Evolutionary conservation across 2,797 vertebrate genomes (phyloP), one percentile per base, ranked within the genome.

Genomic region (Sitta carolinensis): DNA sequence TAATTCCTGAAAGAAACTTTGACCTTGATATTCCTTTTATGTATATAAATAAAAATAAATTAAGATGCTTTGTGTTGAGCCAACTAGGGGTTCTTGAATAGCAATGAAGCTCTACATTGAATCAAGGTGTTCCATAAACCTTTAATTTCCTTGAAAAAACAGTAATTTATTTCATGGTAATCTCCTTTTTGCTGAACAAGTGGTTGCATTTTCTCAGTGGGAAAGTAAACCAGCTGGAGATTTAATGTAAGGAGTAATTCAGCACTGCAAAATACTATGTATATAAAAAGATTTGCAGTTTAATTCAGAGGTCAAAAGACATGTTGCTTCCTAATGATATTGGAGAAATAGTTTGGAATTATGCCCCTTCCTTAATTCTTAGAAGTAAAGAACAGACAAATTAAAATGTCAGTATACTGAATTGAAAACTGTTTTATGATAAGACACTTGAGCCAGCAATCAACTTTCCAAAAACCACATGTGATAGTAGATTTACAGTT

Each of bases 131-230:
- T 94, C 78, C 72, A 89, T 92, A 95, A 96, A 93, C 38, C 61
- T 95, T 91, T 90, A 94, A 91, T 95, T 96, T 97, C 92, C 90
- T 90, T 94, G 83, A 89, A 73, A 91, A 90, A 89, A 32, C 11
- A 63, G 55, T 90, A 83, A 94, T 96, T 95, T 95, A 88, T 96
- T 93, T 95, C 67, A 82, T 3, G 18, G 69, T 93, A 89, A 85
- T 92, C 82, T 95, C 78, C 66, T 89, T 96, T 95, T 90, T 97
- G 95, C 95, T 97, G 94, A 97, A 94, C 78, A 94, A 96, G 92
- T 93, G 75, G 69, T 89, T 97, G 64, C 64, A 51, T 95, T 95
- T 96, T 93, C 93, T 96, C 80, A 86, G 72, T 83, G 55, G 94
- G 73, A 96, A 95, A 94, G 94, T 94, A 95, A 97, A 95, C 81